Base-by-base conservation (phyloP, 2,888 invertebrate genomes). In the Cerastoderma edule region DNA sequence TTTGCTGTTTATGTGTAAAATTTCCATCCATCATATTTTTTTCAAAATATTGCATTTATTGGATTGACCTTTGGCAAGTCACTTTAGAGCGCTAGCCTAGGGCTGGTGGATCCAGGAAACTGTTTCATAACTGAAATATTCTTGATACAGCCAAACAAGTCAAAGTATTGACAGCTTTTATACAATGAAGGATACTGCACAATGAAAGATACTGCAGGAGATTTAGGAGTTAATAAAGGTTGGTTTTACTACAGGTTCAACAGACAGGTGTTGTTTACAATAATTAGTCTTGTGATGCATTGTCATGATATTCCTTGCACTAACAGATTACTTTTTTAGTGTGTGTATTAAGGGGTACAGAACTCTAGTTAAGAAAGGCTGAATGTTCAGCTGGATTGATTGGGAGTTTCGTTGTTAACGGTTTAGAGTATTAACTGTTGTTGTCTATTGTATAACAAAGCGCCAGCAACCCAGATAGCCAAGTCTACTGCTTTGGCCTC, bases 401-500 rank as follows among this genome's bases (percentile, higher is more conserved):
- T 60, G 33, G 16, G 22, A 57, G 57, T n/a, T 24, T 24, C 39
- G 60, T 60, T 60, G 60, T 60, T 22, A 56, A 54, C n/a, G 65
- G 67, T 74, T 67, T 76, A 75, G 76, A 81, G 77, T 82, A 79
- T 79, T 72, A 77, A 85, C 84, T 85, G 80, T 83, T 85, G 78
- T 83, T 86, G 83, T 85, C 82, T 87, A 54, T 86, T 80, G 79
- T 80, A 83, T 80, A 86, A 83, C 81, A 90, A 92, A 92, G 92
- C 92, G 95, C 95, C 95, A 94, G 95, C 95, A 95, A 95, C 95
- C 95, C 93, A 93, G 90, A 91, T 93, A 83, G 92, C 92, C 92
- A 96, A 96, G 95, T 96, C 96, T 94, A 95, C 95, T 94, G 96
- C 96, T 94, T 95, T 97, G 94, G 96, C 97, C 94, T 96, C 97